These are phyloP conservation scores for Aleadryas rufinucha DNA, from an alignment of 2,113 vertebrate genomes.

Conservation along the genomic window DNA sequence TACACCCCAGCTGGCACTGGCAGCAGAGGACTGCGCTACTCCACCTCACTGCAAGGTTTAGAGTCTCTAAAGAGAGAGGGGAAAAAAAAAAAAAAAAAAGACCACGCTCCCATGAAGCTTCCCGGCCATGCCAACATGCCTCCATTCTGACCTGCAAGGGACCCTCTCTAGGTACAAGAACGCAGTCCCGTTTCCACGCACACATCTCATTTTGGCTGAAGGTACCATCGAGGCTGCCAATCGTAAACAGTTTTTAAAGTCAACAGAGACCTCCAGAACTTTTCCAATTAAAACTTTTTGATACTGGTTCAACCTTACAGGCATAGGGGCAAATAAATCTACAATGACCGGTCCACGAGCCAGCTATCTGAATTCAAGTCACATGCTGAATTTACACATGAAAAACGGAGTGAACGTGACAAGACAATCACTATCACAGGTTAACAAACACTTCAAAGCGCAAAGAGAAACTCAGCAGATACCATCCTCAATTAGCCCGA, in stretches of 20 bases:
- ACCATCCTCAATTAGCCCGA: not conserved
- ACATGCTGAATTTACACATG: not conserved
- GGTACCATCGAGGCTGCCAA: not conserved
- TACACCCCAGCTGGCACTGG: not conserved
- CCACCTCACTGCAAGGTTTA: not conserved
- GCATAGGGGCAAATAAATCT: not conserved
- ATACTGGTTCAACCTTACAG: not conserved
- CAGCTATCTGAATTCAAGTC: not conserved
- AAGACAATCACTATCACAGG: not conserved
- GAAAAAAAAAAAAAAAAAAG: accelerated
- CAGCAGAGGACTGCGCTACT: not conserved
- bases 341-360: not conserved
- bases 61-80: too few species aligned
- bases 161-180: not conserved
- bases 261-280: not conserved
- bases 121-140: not conserved
- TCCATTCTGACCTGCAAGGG: not conserved
- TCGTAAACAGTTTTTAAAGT: not conserved
- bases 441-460: not conserved
- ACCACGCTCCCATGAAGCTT: not conserved
- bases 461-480: not conserved
- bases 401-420: not conserved
- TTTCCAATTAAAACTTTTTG: not conserved
- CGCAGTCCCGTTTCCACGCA: not conserved
- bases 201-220: not conserved